These are phyloP conservation scores for Galleria mellonella DNA, from an alignment of 1,140 invertebrate species.

Conservation along the genomic window DNA sequence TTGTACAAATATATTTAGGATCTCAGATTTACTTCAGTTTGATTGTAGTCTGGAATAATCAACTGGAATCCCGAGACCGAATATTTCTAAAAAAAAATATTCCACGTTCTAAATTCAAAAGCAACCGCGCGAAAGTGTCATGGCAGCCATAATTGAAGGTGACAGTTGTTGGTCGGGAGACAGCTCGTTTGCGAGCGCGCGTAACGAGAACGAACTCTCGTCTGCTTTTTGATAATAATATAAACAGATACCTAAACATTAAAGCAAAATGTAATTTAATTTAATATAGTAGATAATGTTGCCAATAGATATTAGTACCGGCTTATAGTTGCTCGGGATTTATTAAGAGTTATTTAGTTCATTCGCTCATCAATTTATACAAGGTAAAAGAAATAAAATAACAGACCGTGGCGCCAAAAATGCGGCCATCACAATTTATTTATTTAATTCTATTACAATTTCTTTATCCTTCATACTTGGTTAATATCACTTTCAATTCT, in stretches of 20 bases:
- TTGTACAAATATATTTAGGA: too few relatives aligned
- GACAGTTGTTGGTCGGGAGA: constrained; percentile 52
- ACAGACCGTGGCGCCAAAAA: too few relatives aligned
- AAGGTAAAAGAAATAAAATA: too few relatives aligned
- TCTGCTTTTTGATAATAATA: constrained; percentile 46
- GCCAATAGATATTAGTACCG: constrained; percentile 7
- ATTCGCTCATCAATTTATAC: too few relatives aligned
- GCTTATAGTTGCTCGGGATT: background rate
- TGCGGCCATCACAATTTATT: too few relatives aligned
- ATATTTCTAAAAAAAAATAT: background rate
- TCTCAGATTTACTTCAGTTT: too few relatives aligned
- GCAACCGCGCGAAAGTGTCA: constrained; percentile 61
- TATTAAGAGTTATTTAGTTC: too few relatives aligned
- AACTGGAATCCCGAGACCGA: too few relatives aligned
- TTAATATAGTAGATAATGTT: constrained; percentile 9
- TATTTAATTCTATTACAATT: too few relatives aligned
- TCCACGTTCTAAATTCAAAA: constrained; percentile 48
- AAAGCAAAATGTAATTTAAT: constrained; percentile 33
- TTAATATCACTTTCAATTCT: too few relatives aligned
- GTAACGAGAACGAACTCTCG: constrained; percentile 52
- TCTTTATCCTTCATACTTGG: too few relatives aligned
- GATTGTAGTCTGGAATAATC: too few relatives aligned
- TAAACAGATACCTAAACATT: constrained; percentile 24
- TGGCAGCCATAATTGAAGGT: constrained; percentile 60
- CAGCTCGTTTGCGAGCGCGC: constrained; percentile 42